A percentile compares a stretch with the other conserved stretches of the same genome.
phyloP scores from a whole-genome alignment of 1,140 invertebrate genomes.

The Popillia japonica region DNA sequence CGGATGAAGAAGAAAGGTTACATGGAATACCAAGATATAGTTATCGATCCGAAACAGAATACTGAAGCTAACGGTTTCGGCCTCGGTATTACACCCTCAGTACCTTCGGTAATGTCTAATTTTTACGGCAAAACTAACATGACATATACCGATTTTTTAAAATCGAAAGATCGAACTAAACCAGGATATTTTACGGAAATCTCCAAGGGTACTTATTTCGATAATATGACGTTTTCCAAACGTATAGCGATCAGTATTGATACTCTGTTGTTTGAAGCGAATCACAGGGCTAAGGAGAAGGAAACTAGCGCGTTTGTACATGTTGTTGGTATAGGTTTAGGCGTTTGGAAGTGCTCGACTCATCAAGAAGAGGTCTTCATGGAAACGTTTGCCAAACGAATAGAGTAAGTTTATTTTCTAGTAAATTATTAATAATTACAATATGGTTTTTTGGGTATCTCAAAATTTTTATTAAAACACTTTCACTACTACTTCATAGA shows the following conservation, averaged over 20 bases:
- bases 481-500: too few relatives aligned
- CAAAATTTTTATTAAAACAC: too few relatives aligned
- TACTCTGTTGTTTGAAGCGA: conserved; percentile 55
- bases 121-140: conserved; percentile 51
- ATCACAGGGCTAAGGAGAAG: conserved; percentile 50
- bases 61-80: conserved; percentile 59
- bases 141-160: conserved; percentile 45
- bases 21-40: conserved; percentile 64
- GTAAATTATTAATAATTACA: background rate
- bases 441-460: too few relatives aligned
- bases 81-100: conserved; percentile 57
- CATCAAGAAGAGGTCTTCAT: conserved; percentile 63
- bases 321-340: conserved; percentile 62
- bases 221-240: conserved; percentile 55
- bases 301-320: conserved; percentile 55
- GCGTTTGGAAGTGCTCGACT: conserved; percentile 62
- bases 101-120: conserved; percentile 55
- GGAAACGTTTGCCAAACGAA: conserved; percentile 60
- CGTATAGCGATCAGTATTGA: conserved; percentile 54
- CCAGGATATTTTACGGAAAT: conserved; percentile 40
- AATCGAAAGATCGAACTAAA: conserved; percentile 39
- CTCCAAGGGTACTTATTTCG: conserved; percentile 48
- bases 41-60: conserved; percentile 61
- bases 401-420: conserved; percentile 49
- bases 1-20: conserved; percentile 59